Percentiles rank a stretch among this genome's conserved stretches.
phyloP scores from a whole-genome alignment of 2,888 invertebrate genomes.

The Acleris literana region DNA sequence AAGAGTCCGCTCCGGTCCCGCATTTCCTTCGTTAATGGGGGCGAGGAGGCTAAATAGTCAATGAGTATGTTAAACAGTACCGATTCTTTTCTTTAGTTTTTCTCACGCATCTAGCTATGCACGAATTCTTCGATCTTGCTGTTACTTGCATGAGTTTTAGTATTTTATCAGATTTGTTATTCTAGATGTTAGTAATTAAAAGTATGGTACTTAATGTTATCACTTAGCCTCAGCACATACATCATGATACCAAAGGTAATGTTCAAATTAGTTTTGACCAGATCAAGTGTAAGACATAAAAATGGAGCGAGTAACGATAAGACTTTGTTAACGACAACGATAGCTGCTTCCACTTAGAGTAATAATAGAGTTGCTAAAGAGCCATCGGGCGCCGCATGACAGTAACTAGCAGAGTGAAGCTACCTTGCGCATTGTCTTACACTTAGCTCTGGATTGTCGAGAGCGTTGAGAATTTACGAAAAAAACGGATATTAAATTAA shows the following conservation, averaged over 20 bases:
- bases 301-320: conserved; percentile 29
- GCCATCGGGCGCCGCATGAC: conserved; percentile 61
- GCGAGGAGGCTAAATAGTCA: conserved; percentile 52
- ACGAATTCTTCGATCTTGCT: conserved; percentile 79
- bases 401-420: conserved; percentile 57
- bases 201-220: conserved; percentile 65
- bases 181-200: conserved; percentile 76
- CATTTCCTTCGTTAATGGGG: conserved; percentile 52
- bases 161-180: conserved; percentile 63
- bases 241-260: conserved; percentile 75
- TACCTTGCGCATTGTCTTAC: conserved; percentile 66
- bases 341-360: conserved; percentile 62
- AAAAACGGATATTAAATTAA: conserved; percentile 42
- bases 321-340: conserved; percentile 41
- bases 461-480: conserved; percentile 83
- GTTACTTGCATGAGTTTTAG: conserved; percentile 77
- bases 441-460: conserved; percentile 79
- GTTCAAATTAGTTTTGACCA: conserved; percentile 62
- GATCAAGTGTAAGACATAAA: conserved; percentile 76
- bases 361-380: conserved; percentile 57
- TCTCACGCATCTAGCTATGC: conserved; percentile 83
- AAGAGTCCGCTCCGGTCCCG: conserved; percentile 56
- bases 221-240: conserved; percentile 81
- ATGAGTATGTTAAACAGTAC: conserved; percentile 62
- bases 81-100: conserved; percentile 72